A percentile compares a stretch with the other conserved stretches of the same genome.
Conservation (phyloP, 1,140 invertebrate genomes). For the Eciton burchellii region DNA sequence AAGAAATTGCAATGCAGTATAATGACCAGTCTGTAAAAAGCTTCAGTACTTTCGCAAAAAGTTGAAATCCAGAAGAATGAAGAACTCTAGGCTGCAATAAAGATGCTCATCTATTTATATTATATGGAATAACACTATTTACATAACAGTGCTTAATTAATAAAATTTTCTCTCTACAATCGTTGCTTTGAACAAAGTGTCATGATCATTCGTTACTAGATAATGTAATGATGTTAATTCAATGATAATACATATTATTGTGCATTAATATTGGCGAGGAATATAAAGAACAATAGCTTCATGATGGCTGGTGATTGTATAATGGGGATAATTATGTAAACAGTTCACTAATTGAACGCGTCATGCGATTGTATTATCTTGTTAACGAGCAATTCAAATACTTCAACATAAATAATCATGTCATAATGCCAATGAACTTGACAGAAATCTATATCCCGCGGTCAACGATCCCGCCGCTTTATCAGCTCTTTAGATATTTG, state of each 20-base stretch:
- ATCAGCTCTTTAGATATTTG: constrained; percentile 86
- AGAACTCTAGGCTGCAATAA: neutral
- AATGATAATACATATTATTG: too few relatives aligned
- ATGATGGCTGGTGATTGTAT: neutral
- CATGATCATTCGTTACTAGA: too few relatives aligned
- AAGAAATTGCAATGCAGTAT: neutral
- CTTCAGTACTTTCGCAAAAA: neutral
- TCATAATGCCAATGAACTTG: constrained; percentile 87
- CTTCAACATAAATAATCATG: constrained; percentile 75
- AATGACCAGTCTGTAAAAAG: neutral
- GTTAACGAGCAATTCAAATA: neutral
- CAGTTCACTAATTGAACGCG: neutral
- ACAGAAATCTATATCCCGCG: constrained; percentile 84
- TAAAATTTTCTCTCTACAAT: too few relatives aligned
- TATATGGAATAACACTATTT: too few relatives aligned
- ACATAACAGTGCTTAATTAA: too few relatives aligned
- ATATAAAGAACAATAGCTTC: too few relatives aligned
- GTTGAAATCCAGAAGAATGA: neutral
- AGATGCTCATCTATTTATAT: neutral
- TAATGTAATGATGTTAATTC: too few relatives aligned
- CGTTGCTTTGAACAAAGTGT: too few relatives aligned
- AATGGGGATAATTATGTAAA: neutral
- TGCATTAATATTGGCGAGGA: too few relatives aligned
- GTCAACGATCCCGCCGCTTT: constrained; percentile 86
- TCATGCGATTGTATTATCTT: neutral